Base-by-base conservation (phyloP, 2,113 vertebrate genomes). In the Callocephalon fimbriatum region DNA sequence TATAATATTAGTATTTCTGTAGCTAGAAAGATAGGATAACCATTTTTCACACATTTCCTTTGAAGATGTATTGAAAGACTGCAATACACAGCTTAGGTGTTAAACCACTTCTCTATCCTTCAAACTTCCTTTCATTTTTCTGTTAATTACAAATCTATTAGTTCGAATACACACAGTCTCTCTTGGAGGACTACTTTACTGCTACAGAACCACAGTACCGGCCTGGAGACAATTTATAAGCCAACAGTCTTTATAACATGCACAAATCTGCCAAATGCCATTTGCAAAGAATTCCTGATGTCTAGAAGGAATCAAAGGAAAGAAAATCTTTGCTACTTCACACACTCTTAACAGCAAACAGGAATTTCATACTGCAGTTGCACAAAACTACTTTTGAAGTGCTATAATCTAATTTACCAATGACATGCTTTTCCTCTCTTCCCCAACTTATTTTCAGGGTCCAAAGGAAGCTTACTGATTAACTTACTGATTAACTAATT, bases 161-260 rank as follows among this genome's bases (percentile, higher is more conserved):
- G 70, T 54, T 99, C 94, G 99, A 99, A 97, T 99, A 99, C 97
- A 99, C 99, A 78, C 99, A 99, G 98, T 99, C 99, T 94, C 99
- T 99, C 98, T 96, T 99, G 97, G 99, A 99, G 98, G 99, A 99
- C 98, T 99, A 99, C 89, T 99, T 99, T 97, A 99, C 99, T 95
- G 98, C 99, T 97, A 99, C 99, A 90, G 99, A 99, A 98, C 99
- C 99, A 94, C 99, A 99, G 97, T 99, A 99, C 97, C 99, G 99
- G 95, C 99, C 99, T 73, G 99, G 99, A 96, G 99, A 99, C 97
- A 99, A 99, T 98, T 98, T 99, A 98, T 99, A 99, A 98, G 97
- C 96, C 95, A 95, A 77, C 75, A 86, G 63, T 96, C 97, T 96
- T n/a, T 95, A 81, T 96, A 93, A 91, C 88, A 95, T 96, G 97